phyloP scores from a whole-genome alignment of 2,797 vertebrate genomes.

The Leucoraja ocellata region DNA sequence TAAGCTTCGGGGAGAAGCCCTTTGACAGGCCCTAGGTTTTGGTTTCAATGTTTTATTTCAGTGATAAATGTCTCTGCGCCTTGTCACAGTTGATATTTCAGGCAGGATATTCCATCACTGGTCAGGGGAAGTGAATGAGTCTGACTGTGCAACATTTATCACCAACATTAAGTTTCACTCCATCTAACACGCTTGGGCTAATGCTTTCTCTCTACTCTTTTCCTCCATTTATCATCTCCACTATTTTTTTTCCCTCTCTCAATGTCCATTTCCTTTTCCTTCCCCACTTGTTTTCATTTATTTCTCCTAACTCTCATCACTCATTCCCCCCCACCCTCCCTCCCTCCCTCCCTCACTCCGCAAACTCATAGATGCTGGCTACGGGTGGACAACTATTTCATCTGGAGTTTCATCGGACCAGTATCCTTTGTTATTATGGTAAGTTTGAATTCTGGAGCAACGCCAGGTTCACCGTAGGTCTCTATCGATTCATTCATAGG shows the following conservation, averaged over 20 bases:
- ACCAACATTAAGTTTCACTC: not conserved
- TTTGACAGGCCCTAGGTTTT: not conserved
- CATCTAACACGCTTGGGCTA: not conserved
- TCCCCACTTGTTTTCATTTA: not conserved
- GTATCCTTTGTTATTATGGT: conserved; percentile 91
- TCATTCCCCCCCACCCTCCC: not conserved
- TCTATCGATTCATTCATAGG: too few species aligned
- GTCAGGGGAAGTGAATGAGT: not conserved
- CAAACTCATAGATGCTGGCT: conserved; percentile 74
- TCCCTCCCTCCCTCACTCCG: not conserved
- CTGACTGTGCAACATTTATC: not conserved
- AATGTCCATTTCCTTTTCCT: not conserved
- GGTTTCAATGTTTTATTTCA: not conserved
- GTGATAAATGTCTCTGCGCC: conserved; percentile 9
- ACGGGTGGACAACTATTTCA: conserved; percentile 88
- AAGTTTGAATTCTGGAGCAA: conserved; percentile 47
- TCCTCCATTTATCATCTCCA: conserved; percentile 4
- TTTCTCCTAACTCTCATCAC: not conserved
- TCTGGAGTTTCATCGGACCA: conserved; percentile 92
- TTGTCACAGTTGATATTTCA: conserved; percentile 24
- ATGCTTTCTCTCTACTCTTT: not conserved
- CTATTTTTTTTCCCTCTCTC: not conserved
- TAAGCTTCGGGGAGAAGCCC: not conserved
- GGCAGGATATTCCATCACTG: not conserved
- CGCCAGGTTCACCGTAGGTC: too few species aligned